Base-by-base conservation (phyloP, 2,888 invertebrate genomes). In the Tetrapedia diversipes region DNA sequence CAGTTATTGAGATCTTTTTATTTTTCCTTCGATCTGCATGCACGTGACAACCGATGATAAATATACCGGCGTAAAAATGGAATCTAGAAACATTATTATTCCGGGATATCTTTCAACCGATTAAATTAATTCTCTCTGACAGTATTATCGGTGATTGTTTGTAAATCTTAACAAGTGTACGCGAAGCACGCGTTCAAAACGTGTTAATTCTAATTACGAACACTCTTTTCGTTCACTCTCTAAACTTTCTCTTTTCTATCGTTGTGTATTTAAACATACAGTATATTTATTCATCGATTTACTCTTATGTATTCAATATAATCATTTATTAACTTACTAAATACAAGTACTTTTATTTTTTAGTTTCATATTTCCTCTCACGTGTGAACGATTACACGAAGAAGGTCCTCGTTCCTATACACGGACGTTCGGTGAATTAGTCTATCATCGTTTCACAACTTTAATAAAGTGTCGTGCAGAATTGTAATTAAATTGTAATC, bases 241-340 rank as follows among this genome's bases (percentile, higher is more conserved):
- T 43, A 32, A 29, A n/a, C 24, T 68, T 32, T 19, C 14, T 37
- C 39, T 43, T 22, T 34, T 41, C 8, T 22, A 29, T 45, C 71
- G 60, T 75, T 74, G 69, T 81, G 82, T n/a, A n/a, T 29, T 75
- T 82, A 86, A 87, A 86, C 86, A 77, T 87, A 85, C 83, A 86
- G 64, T 74, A n/a, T n/a, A 76, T 86, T 86, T 86, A 86, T 85
- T 84, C 82, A 75, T 82, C 82, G 77, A 84, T 68, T 76, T 86
- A 73, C 77, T 74, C 78, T 83, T 82, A 77, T 81, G 68, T 87
- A 86, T 84, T 82, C 79, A 88, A 87, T 85, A 86, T 86, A 87
- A 87, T 88, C 75, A 82, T 84, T 81, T 79, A 79, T 84, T 85
- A 87, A 86, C 77, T 86, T 85, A 85, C 86, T 88, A 88, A 86